These are phyloP conservation scores for Cygnus atratus DNA, from an alignment of 2,113 vertebrate genomes.

Conservation along the genomic window DNA sequence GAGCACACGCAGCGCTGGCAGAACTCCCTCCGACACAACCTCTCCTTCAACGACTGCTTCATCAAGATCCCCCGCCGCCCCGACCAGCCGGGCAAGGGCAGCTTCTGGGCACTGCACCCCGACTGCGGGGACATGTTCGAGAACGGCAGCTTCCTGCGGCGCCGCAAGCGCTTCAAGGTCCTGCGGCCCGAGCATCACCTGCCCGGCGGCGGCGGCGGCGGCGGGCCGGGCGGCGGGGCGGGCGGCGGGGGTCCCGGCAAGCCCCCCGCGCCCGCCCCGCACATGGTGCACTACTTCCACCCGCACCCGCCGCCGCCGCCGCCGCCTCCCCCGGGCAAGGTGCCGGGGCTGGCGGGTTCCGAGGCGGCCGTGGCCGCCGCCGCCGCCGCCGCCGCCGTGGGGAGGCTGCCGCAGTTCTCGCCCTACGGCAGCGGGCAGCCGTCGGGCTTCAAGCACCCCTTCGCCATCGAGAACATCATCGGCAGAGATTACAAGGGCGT, in stretches of 20 bases:
- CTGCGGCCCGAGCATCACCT: too few relatives aligned
- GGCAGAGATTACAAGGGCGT: slow-evolving; percentile 95
- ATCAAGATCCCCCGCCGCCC: slow-evolving; percentile 97
- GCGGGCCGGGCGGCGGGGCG: neutral
- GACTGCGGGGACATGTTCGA: slow-evolving; percentile 99
- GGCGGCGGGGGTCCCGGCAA: neutral
- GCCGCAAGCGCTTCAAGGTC: slow-evolving; percentile 97
- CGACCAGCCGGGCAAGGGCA: slow-evolving; percentile 97
- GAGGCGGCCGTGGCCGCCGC: slow-evolving; percentile 63
- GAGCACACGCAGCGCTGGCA: slow-evolving; percentile 99
- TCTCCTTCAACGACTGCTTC: slow-evolving; percentile 98
- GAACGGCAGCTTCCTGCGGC: slow-evolving; percentile 95
- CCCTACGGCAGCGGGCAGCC: slow-evolving; percentile 81
- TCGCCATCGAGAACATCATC: slow-evolving; percentile 99
- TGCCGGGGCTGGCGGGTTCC: slow-evolving; percentile 1
- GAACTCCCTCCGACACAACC: slow-evolving; percentile 96
- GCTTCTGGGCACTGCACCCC: slow-evolving; percentile 97
- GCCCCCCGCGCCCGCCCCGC: slow-evolving; percentile 11
- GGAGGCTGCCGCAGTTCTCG: slow-evolving; percentile 88
- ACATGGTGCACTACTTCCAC: slow-evolving; percentile 49
- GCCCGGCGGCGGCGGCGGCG: slow-evolving; percentile 70
- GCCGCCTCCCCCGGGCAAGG: slow-evolving; percentile 66
- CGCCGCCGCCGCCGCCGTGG: slow-evolving; percentile 73
- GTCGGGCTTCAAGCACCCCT: slow-evolving; percentile 97
- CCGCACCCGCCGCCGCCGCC: slow-evolving; percentile 68